Evolutionary conservation across 2,888 invertebrate genomes (phyloP).

Genomic region (Cheilosia vulpina): DNA sequence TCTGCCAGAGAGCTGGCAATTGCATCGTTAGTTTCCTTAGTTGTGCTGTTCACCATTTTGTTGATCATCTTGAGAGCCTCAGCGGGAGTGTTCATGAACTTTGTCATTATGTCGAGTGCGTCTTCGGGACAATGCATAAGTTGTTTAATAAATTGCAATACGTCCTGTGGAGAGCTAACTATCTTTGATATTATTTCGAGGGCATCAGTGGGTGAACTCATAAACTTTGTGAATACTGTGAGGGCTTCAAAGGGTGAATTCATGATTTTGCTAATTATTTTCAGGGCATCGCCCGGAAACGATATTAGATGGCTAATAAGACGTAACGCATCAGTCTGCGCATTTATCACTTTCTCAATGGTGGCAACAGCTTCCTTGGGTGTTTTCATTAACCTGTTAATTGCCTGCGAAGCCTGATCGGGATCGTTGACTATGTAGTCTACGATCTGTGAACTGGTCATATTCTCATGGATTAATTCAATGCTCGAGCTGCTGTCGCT

Average conservation of each 20-base stretch:
- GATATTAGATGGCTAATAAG: constrained; percentile 83
- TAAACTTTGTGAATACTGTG: constrained; percentile 83
- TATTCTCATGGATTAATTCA: constrained; percentile 78
- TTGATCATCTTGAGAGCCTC: constrained; percentile 83
- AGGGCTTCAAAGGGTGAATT: constrained; percentile 83
- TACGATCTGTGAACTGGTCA: constrained; percentile 82
- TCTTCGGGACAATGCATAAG: constrained; percentile 83
- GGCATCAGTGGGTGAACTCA: constrained; percentile 84
- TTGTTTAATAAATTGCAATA: constrained; percentile 83
- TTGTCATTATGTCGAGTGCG: constrained; percentile 83
- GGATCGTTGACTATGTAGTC: constrained; percentile 82
- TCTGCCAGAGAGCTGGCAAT: constrained; percentile 36
- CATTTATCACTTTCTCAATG: constrained; percentile 82
- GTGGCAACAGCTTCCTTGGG: constrained; percentile 81
- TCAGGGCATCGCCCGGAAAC: constrained; percentile 83
- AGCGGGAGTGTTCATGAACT: constrained; percentile 83
- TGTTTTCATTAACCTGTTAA: constrained; percentile 82
- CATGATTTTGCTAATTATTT: constrained; percentile 84
- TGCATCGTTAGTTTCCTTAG: constrained; percentile 35
- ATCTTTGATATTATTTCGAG: constrained; percentile 83
- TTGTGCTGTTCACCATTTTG: constrained; percentile 81
- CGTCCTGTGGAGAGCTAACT: constrained; percentile 83
- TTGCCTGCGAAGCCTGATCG: constrained; percentile 82
- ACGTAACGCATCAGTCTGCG: constrained; percentile 82
- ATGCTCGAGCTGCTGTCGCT: constrained; percentile 61